Evolutionary conservation across 2,113 vertebrate species (phyloP).

Genomic region (Engystomops pustulosus): DNA sequence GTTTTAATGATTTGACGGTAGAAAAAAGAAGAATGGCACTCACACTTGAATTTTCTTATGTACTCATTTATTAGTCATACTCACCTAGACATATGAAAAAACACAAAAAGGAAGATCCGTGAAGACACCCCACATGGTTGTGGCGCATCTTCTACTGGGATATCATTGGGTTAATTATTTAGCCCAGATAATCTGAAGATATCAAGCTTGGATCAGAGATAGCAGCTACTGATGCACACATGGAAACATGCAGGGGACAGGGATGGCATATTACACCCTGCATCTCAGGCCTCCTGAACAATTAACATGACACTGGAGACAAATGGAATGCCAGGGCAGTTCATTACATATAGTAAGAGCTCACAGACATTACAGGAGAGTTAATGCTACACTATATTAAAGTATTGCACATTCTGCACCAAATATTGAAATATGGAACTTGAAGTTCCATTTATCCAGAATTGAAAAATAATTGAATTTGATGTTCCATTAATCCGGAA

Average conservation of each 20-base stretch:
- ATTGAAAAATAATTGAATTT: too few relatives aligned
- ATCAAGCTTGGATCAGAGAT: slow-evolving; percentile 16
- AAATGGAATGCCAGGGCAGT: background rate
- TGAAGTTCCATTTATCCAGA: too few relatives aligned
- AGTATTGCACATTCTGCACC: background rate
- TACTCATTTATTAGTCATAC: too few relatives aligned
- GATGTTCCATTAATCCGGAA: too few relatives aligned
- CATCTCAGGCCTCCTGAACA: background rate
- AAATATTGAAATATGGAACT: too few relatives aligned
- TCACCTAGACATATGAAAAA: too few relatives aligned
- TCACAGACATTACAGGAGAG: background rate
- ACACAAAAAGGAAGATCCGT: too few relatives aligned
- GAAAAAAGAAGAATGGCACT: too few relatives aligned
- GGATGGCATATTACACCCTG: background rate
- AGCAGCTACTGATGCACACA: slow-evolving; percentile 33
- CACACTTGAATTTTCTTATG: too few relatives aligned
- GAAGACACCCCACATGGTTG: too few relatives aligned
- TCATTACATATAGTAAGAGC: background rate
- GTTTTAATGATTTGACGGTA: too few relatives aligned
- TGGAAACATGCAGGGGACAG: background rate
- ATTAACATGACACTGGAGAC: background rate
- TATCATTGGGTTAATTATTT: slow-evolving; percentile 57
- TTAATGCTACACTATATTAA: background rate
- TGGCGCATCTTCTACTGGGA: too few relatives aligned
- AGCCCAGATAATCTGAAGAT: slow-evolving; percentile 38